Conservation (phyloP, 2,888 invertebrate species). For the Pelosia muscerda region DNA sequence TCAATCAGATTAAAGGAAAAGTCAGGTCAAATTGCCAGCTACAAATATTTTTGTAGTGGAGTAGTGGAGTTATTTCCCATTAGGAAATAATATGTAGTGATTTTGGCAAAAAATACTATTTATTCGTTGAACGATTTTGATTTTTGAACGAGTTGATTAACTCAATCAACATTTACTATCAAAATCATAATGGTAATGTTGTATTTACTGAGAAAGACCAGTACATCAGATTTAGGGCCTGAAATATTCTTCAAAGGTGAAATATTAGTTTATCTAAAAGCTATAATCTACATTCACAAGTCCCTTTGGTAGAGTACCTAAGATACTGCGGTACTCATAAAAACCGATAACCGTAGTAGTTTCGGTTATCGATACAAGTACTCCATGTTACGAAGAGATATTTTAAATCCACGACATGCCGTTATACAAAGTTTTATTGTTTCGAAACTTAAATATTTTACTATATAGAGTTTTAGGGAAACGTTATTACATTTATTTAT, state of each 20-base stretch:
- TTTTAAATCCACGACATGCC: not conserved
- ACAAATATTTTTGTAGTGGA: no score
- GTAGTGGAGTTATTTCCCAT: no score
- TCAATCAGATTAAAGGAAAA: no score
- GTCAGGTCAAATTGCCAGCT: no score
- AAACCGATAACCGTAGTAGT: slow-evolving; percentile 3
- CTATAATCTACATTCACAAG: slow-evolving; percentile 21
- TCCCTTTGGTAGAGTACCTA: slow-evolving; percentile 4
- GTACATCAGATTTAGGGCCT: not conserved
- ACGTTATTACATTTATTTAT: no score
- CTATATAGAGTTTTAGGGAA: no score
- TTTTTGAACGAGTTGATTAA: no score
- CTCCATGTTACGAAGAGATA: not conserved
- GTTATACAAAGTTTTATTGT: not conserved
- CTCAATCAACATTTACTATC: not conserved
- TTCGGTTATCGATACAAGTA: not conserved
- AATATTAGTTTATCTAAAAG: slow-evolving; percentile 24
- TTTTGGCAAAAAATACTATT: no score
- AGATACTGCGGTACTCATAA: slow-evolving; percentile 21
- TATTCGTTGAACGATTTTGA: not conserved
- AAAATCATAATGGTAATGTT: not conserved
- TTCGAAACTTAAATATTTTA: not conserved
- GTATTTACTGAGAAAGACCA: not conserved
- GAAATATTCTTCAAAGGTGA: slow-evolving; percentile 20
- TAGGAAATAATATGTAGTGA: no score